phyloP scores from a whole-genome alignment of 1,140 invertebrate species.

The Drosophila arizonae region DNA sequence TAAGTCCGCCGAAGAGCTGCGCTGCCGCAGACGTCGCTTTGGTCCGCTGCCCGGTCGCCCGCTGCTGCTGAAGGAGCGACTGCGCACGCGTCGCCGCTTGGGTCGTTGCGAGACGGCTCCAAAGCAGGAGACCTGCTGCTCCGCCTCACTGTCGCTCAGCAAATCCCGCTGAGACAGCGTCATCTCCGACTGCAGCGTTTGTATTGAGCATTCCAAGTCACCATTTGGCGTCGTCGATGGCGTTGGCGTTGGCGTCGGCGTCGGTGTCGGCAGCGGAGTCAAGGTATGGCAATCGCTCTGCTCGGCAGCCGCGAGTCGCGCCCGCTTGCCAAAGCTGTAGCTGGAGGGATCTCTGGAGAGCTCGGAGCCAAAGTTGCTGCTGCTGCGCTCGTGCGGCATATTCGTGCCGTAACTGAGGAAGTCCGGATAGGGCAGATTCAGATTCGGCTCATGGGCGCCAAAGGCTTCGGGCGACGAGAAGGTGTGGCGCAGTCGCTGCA shows the following conservation, averaged over 20 bases:
- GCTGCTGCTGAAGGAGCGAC: slow-evolving; percentile 67
- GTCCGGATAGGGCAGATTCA: slow-evolving; percentile 67
- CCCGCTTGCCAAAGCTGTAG: slow-evolving; percentile 59
- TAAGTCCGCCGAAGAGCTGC: slow-evolving; percentile 77
- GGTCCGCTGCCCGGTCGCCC: slow-evolving; percentile 18
- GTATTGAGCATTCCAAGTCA: neutral
- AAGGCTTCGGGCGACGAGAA: slow-evolving; percentile 79
- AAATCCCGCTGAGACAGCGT: slow-evolving; percentile 15
- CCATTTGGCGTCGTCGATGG: neutral
- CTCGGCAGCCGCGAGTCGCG: slow-evolving; percentile 35
- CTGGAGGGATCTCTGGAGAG: slow-evolving; percentile 72
- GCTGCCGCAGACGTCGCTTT: slow-evolving; percentile 48
- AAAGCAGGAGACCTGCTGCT: slow-evolving; percentile 73
- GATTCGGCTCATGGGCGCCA: slow-evolving; percentile 36
- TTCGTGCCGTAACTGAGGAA: slow-evolving; percentile 76
- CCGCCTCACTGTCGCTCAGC: slow-evolving; percentile 64
- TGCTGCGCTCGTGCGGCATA: slow-evolving; percentile 71
- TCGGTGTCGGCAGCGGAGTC: neutral
- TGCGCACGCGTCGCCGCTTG: slow-evolving; percentile 58
- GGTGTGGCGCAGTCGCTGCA: slow-evolving; percentile 74
- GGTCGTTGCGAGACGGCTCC: slow-evolving; percentile 57
- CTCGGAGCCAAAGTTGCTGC: slow-evolving; percentile 78
- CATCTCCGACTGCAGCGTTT: slow-evolving; percentile 39
- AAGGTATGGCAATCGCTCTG: slow-evolving; percentile 21
- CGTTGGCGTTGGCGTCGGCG: neutral